These are phyloP conservation scores for Morinoia aosen DNA, from an alignment of 2,888 invertebrate genomes.

Conservation along the genomic window DNA sequence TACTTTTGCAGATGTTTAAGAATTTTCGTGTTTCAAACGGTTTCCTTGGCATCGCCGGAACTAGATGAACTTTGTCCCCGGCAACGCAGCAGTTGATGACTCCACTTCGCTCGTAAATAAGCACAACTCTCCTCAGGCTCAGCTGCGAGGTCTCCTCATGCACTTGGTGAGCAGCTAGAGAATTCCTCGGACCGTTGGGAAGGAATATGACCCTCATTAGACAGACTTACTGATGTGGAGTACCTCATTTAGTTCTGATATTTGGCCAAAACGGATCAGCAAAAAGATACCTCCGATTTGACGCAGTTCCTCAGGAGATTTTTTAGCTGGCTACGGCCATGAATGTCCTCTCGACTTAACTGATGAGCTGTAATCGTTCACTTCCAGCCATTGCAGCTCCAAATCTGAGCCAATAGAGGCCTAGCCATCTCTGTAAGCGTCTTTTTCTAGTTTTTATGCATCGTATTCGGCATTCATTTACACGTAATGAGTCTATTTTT, in stretches of 20 bases:
- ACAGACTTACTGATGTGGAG: neutral
- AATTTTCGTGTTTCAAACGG: no score
- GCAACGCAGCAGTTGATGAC: neutral
- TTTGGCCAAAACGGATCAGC: neutral
- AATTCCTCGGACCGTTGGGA: neutral
- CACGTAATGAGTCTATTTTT: neutral
- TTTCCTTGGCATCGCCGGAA: neutral
- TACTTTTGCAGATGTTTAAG: no score
- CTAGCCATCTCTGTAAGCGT: neutral
- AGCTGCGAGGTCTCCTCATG: neutral
- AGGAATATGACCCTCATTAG: slow-evolving; percentile 1
- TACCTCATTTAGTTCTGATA: neutral
- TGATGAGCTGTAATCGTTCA: neutral
- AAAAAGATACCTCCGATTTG: neutral
- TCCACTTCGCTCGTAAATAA: neutral
- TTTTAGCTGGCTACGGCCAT: neutral
- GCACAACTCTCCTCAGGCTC: neutral
- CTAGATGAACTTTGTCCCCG: neutral
- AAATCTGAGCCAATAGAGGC: neutral
- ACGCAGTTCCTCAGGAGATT: neutral
- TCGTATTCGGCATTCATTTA: neutral
- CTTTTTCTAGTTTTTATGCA: neutral
- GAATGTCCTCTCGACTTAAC: neutral
- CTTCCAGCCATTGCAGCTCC: neutral
- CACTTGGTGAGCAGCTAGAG: neutral